Evolutionary conservation across 2,113 vertebrate genomes (phyloP).

Genomic region (Chaetura pelagica): DNA sequence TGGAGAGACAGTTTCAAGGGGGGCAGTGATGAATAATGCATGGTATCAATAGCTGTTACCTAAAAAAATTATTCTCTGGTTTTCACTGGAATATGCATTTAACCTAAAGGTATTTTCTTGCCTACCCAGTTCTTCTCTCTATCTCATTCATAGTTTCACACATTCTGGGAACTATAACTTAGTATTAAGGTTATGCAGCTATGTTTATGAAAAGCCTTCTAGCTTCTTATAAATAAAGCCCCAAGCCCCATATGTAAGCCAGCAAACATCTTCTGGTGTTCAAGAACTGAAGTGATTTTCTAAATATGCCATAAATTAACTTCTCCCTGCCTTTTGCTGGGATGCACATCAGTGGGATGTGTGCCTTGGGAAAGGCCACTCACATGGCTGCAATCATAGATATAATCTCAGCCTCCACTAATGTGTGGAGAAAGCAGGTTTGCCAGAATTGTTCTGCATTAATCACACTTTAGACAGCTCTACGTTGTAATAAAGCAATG

Average conservation of each 20-base stretch:
- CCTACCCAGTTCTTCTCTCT: background rate
- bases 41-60: background rate
- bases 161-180: background rate
- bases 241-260: background rate
- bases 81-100: background rate
- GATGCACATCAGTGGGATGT: background rate
- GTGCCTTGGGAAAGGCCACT: background rate
- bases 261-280: background rate
- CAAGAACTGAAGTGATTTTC: background rate
- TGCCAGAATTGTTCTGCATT: background rate
- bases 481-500: background rate
- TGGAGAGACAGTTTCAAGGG: background rate
- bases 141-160: background rate
- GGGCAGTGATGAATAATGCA: background rate
- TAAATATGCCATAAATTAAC: slow-evolving; percentile 12
- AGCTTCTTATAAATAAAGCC: background rate
- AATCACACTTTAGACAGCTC: background rate
- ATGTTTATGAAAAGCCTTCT: background rate
- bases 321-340: background rate
- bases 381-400: background rate
- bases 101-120: background rate
- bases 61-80: background rate
- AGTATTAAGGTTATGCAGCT: background rate
- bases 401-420: background rate
- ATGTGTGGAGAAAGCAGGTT: background rate